A percentile compares a stretch with the other conserved stretches of the same genome.
Evolutionary conservation across 2,113 vertebrate species (phyloP).

Genomic region (Hiodon alosoides): DNA sequence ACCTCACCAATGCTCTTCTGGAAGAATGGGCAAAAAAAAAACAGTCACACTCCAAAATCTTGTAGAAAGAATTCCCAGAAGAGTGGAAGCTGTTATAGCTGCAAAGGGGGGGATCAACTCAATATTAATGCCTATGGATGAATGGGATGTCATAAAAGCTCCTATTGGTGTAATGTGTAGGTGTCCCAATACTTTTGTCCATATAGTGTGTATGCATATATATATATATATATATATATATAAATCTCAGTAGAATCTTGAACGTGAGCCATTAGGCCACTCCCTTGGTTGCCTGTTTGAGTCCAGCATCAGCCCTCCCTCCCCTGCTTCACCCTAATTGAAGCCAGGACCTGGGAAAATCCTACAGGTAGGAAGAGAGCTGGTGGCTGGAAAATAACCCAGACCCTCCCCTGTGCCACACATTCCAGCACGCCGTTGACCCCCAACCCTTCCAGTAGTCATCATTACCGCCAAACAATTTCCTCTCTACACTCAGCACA

Average conservation of each 20-base stretch:
- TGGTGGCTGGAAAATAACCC: slow-evolving; percentile 63
- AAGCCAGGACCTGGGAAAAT: slow-evolving; percentile 65
- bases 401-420: slow-evolving; percentile 49
- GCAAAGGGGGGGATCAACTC: too few species aligned
- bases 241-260: not conserved
- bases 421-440: slow-evolving; percentile 58
- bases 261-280: not conserved
- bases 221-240: not conserved
- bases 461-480: slow-evolving; percentile 24
- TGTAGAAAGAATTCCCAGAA: too few species aligned
- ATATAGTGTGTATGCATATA: not conserved
- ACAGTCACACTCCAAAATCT: too few species aligned
- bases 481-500: too few species aligned
- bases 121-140: too few species aligned
- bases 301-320: slow-evolving; percentile 43
- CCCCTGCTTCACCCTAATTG: slow-evolving; percentile 58
- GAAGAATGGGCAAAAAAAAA: too few species aligned
- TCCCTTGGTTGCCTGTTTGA: slow-evolving; percentile 53
- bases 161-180: too few species aligned
- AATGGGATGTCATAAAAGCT: too few species aligned
- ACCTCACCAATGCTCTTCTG: too few species aligned
- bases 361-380: slow-evolving; percentile 63
- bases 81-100: too few species aligned
- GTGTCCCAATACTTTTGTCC: too few species aligned
- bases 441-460: not conserved